phyloP scores from a whole-genome alignment of 2,113 vertebrate species.

The Chitala chitala region DNA sequence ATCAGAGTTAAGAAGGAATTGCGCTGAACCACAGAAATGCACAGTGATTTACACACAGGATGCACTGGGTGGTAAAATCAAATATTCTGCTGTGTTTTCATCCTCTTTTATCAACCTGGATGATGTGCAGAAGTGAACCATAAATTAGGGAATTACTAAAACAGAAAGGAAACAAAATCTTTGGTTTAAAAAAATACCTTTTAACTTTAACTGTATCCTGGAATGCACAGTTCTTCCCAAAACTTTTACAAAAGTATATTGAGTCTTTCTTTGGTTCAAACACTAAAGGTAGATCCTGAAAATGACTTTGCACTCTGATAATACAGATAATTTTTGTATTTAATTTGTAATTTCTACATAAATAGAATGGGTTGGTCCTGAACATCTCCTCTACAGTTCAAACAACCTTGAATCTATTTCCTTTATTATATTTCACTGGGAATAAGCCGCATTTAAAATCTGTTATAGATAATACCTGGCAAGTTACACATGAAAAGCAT shows the following conservation, averaged over 20 bases:
- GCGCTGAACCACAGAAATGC: slow-evolving; percentile 20
- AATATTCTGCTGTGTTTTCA: slow-evolving; percentile 28
- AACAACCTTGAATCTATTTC: slow-evolving; percentile 20
- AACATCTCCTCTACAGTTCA: not conserved
- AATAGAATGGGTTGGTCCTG: slow-evolving; percentile 6
- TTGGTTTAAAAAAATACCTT: slow-evolving; percentile 41
- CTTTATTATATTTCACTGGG: slow-evolving; percentile 16
- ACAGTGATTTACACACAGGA: slow-evolving; percentile 29
- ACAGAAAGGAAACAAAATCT: slow-evolving; percentile 26
- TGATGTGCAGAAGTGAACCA: slow-evolving; percentile 6
- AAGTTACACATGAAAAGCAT: not conserved
- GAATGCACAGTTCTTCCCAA: slow-evolving; percentile 10
- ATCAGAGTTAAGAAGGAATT: not conserved
- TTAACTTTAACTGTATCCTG: not conserved
- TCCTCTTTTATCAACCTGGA: not conserved
- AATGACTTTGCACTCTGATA: not conserved
- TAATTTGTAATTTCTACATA: not conserved
- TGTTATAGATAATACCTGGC: not conserved
- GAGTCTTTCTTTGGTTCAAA: slow-evolving; percentile 22
- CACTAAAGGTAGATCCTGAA: slow-evolving; percentile 12
- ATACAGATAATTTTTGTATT: not conserved
- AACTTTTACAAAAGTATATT: slow-evolving; percentile 15
- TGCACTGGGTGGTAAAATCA: slow-evolving; percentile 24
- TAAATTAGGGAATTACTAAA: slow-evolving; percentile 9
- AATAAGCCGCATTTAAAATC: not conserved